These are phyloP conservation scores for Sclerurus mexicanus DNA, from an alignment of 2,113 vertebrate species.

Conservation along the genomic window DNA sequence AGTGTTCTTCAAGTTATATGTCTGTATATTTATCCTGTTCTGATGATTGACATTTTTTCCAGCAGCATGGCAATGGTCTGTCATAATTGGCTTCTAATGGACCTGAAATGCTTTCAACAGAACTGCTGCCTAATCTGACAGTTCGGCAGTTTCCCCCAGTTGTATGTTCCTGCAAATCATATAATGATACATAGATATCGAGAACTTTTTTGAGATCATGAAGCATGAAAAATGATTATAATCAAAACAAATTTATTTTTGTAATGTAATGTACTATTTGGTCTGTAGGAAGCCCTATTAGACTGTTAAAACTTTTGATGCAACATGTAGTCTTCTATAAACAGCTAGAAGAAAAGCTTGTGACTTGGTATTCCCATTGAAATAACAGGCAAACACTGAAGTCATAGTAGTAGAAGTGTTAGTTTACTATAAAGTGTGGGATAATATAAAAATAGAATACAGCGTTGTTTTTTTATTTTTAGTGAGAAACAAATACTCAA, in stretches of 20 bases:
- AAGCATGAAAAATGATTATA: neutral
- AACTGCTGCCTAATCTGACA: neutral
- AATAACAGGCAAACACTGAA: neutral
- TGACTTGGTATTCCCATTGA: neutral
- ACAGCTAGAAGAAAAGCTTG: neutral
- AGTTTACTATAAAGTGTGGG: neutral
- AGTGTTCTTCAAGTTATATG: neutral
- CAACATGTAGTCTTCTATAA: neutral
- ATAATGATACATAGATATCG: neutral
- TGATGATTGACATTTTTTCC: neutral
- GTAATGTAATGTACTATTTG: neutral
- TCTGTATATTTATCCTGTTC: neutral
- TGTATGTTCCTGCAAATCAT: neutral
- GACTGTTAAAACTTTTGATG: neutral
- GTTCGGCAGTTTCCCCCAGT: neutral
- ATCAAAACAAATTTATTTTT: neutral
- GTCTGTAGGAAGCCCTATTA: neutral
- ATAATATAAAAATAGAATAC: neutral
- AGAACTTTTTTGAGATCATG: neutral
- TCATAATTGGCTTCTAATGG: neutral
- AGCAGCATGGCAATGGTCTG: neutral
- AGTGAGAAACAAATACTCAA: neutral
- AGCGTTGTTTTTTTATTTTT: rapidly evolving
- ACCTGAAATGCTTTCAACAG: neutral
- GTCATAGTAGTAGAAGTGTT: neutral